Base-by-base conservation (phyloP, 2,113 vertebrate species). In the Atlantisia rogersi region DNA sequence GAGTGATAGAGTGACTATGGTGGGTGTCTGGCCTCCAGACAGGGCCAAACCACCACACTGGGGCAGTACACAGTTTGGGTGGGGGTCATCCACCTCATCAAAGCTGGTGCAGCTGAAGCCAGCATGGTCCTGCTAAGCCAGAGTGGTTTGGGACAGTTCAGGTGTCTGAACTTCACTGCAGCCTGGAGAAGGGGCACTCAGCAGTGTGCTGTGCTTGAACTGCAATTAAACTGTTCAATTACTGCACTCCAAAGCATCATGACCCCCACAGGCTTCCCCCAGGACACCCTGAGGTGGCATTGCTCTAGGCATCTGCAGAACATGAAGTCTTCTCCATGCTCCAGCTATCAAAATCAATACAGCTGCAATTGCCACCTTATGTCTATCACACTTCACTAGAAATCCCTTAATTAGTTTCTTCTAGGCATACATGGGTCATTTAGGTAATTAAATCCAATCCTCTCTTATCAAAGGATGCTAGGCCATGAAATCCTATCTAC, bases 191-290 rank as follows among this genome's bases (percentile, higher is more conserved):
- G 15, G 28, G 18, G 6, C 46, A 14, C 31, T 14, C 13, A 10
- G n/a, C 20, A 19, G 8, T 0, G 5, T 19, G 16, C 53, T 8
- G 1, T 18, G 9, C 4, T 2, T 4, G 2, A 56, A 6, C 48
- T 17, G 21, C 48, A 37, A 31, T 52, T 35, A 17, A 79, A 74
- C 28, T 17, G 3, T 21, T 67, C 14, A 3, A 2, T 56, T 24
- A 9, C 13, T 10, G 0, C 5, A 44, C 28, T 18, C 82, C 64
- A 67, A 55, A 68, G 24, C 40, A 20, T 12, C 53, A 60, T 0
- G 0, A 37, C 14, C 44, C 64, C 39, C 46, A 7, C 0, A 25
- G 31, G 12, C 22, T 19, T 11, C 19, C 19, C 32, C 24, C 58
- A 32, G 31, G 59, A 19, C n/a, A 26, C 50, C 39, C 10, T 46